Conservation (phyloP, 2,888 invertebrate genomes). For the Mesorhabditis belari region DNA sequence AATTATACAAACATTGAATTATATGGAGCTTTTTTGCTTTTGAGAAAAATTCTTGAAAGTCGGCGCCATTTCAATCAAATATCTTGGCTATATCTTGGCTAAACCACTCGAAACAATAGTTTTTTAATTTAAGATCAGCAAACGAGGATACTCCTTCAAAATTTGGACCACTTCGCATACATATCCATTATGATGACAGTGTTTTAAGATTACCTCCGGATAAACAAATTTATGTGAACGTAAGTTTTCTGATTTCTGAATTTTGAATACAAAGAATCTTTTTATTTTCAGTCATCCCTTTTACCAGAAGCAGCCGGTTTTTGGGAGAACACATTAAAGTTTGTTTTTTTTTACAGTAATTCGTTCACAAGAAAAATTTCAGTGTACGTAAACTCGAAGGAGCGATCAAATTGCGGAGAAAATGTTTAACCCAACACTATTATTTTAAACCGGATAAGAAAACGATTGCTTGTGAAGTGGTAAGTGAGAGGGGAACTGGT, state of each 20-base stretch:
- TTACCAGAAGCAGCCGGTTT: conserved; percentile 36
- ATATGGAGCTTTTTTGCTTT: too few species aligned
- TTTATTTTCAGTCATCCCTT: conserved; percentile 14
- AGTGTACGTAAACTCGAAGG: conserved; percentile 13
- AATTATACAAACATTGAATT: too few species aligned
- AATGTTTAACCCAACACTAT: conserved; percentile 26
- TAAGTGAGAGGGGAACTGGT: too few species aligned
- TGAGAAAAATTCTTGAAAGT: too few species aligned
- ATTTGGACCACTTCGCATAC: conserved; percentile 27
- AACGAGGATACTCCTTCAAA: conserved; percentile 2
- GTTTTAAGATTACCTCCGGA: conserved; percentile 20
- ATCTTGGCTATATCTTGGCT: too few species aligned
- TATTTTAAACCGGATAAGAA: conserved; percentile 20
- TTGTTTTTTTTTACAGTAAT: too few species aligned
- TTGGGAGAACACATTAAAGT: conserved; percentile 31
- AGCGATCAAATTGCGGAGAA: conserved; percentile 26
- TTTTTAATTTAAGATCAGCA: background rate
- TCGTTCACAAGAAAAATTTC: too few species aligned
- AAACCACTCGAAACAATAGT: too few species aligned
- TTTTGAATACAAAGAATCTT: background rate
- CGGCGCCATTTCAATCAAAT: too few species aligned
- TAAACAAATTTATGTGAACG: conserved; percentile 29
- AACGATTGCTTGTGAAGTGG: conserved; percentile 23
- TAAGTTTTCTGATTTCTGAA: conserved; percentile 5
- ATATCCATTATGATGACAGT: conserved; percentile 31